phyloP scores from a whole-genome alignment of 2,113 vertebrate genomes.

The Halichoeres trimaculatus region DNA sequence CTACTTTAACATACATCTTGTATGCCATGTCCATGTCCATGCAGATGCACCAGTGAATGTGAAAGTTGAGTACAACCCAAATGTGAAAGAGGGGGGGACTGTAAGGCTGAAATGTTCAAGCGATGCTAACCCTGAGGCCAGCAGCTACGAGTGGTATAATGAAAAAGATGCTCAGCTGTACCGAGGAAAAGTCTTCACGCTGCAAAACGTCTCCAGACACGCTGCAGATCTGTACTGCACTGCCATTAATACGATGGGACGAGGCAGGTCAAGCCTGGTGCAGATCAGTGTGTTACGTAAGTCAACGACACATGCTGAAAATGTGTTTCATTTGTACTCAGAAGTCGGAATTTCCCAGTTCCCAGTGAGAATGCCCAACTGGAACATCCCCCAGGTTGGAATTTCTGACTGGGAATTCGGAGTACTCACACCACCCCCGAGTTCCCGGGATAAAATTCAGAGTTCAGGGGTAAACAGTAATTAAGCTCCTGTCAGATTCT shows the following conservation, averaged over 20 bases:
- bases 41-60: constrained; percentile 73
- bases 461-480: too few species aligned
- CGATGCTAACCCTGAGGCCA: constrained; percentile 66
- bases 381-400: too few species aligned
- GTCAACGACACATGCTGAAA: constrained; percentile 24
- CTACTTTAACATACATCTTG: too few species aligned
- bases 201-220: constrained; percentile 67
- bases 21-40: neutral
- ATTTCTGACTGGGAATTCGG: too few species aligned
- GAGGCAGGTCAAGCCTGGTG: constrained; percentile 41
- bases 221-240: constrained; percentile 63
- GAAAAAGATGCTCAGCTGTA: constrained; percentile 22
- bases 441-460: too few species aligned
- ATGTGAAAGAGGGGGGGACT: constrained; percentile 64
- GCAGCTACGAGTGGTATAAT: constrained; percentile 63
- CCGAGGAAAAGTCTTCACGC: constrained; percentile 14
- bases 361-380: too few species aligned
- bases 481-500: too few species aligned
- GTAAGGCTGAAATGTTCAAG: constrained; percentile 66
- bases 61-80: constrained; percentile 20
- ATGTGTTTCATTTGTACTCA: too few species aligned
- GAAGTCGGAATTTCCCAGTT: too few species aligned
- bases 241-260: constrained; percentile 63
- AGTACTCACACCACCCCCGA: too few species aligned
- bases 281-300: constrained; percentile 69